Percentiles rank a stretch among this genome's conserved stretches.
These are phyloP conservation scores for Hesperophylax magnus DNA, from an alignment of 1,140 invertebrate genomes.

Conservation along the genomic window DNA sequence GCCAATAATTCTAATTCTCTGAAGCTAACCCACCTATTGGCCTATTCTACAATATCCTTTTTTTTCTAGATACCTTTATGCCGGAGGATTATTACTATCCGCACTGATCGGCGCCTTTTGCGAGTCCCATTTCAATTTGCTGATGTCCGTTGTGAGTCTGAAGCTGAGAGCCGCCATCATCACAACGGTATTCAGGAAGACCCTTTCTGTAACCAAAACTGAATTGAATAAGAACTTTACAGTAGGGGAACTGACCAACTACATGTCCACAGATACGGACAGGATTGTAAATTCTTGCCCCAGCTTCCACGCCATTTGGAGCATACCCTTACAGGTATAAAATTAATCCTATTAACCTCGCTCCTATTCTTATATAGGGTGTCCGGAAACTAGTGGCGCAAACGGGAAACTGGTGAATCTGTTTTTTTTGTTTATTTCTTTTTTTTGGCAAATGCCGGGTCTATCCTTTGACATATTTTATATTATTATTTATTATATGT, in stretches of 20 bases:
- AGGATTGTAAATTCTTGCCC: slow-evolving; percentile 95
- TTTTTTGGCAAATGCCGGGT: too few relatives aligned
- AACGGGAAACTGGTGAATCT: too few relatives aligned
- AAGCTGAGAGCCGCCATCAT: slow-evolving; percentile 90
- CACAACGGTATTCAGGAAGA: slow-evolving; percentile 90
- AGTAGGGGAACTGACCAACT: slow-evolving; percentile 93
- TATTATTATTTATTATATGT: too few relatives aligned
- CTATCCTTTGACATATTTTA: too few relatives aligned
- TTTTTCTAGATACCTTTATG: slow-evolving; percentile 80
- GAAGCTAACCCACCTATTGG: background rate
- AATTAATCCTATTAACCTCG: background rate
- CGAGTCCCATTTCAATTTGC: slow-evolving; percentile 91
- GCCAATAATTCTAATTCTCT: too few relatives aligned
- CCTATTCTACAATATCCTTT: background rate
- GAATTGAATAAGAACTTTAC: slow-evolving; percentile 75
- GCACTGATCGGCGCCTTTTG: slow-evolving; percentile 84
- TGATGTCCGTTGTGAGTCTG: slow-evolving; percentile 86
- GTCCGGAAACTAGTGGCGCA: too few relatives aligned
- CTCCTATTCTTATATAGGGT: too few relatives aligned
- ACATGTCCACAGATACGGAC: slow-evolving; percentile 97
- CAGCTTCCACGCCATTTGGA: slow-evolving; percentile 97
- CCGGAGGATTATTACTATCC: slow-evolving; percentile 77
- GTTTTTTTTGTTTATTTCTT: too few relatives aligned
- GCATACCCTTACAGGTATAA: slow-evolving; percentile 88
- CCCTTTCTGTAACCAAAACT: slow-evolving; percentile 75